Percentiles rank a stretch among this genome's conserved stretches.
Conservation (phyloP, 2,113 vertebrate genomes). For the Rhynchopsitta pachyrhyncha region DNA sequence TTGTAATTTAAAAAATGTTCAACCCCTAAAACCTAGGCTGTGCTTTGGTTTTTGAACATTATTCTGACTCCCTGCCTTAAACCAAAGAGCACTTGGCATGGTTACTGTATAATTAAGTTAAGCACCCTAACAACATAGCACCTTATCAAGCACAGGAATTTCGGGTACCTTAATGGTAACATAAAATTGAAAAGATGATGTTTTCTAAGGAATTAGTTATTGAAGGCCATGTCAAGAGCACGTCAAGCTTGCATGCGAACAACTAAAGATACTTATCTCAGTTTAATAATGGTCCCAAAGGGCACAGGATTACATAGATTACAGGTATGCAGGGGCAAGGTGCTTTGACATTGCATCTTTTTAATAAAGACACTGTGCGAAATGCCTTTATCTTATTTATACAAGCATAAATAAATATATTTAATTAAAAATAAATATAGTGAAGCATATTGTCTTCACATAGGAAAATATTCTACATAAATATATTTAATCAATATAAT, state of each 20-base stretch:
- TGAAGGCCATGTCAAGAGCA: neutral
- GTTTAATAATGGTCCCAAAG: slow-evolving; percentile 15
- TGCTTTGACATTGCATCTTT: neutral
- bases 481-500: neutral
- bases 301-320: neutral
- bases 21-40: neutral
- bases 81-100: neutral
- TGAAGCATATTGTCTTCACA: neutral
- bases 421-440: neutral
- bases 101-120: neutral
- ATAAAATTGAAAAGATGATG: neutral
- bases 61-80: neutral
- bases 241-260: neutral
- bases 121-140: neutral
- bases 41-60: neutral
- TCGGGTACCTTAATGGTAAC: neutral
- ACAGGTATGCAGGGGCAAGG: neutral
- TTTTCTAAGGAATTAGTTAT: accelerated
- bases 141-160: neutral
- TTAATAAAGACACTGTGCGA: neutral
- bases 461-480: neutral
- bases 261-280: neutral
- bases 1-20: accelerated
- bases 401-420: neutral
- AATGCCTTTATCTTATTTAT: neutral